A percentile compares a stretch with the other conserved stretches of the same genome.
Evolutionary conservation across 92 coral and sea anemone genomes (phyloP).

Genomic region (Epizoanthus scotinus): DNA sequence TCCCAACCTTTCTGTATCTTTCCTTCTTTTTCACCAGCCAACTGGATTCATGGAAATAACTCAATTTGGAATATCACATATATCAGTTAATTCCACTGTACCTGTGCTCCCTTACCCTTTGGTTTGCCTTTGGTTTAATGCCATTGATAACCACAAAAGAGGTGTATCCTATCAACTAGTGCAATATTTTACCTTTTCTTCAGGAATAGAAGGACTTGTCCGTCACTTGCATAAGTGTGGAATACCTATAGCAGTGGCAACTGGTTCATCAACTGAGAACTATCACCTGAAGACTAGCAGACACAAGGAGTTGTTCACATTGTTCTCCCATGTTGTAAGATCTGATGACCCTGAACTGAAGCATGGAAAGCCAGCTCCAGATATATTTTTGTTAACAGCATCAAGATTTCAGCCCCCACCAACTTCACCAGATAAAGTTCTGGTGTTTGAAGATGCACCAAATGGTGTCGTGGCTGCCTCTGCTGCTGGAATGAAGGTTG

Average conservation of each 20-base stretch:
- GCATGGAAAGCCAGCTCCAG: constrained; percentile 93
- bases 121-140: too few species aligned
- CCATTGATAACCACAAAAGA: too few species aligned
- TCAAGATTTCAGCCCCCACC: constrained; percentile 74
- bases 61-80: too few species aligned
- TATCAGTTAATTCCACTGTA: too few species aligned
- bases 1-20: too few species aligned
- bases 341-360: constrained; percentile 88
- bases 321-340: constrained; percentile 77
- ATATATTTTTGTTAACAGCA: constrained; percentile 82
- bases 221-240: constrained; percentile 75
- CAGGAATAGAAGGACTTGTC: constrained; percentile 79
- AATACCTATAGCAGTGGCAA: constrained; percentile 91
- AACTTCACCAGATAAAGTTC: constrained; percentile 72
- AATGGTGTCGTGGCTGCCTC: constrained; percentile 91
- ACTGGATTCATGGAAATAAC: too few species aligned
- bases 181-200: not conserved
- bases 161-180: not conserved
- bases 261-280: constrained; percentile 75
- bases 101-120: too few species aligned
- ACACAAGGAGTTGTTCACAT: constrained; percentile 61
- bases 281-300: constrained; percentile 69
- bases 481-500: constrained; percentile 94
- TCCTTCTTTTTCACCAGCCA: too few species aligned
- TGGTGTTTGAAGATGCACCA: constrained; percentile 97